These are phyloP conservation scores for Delphinapterus leucas DNA, from an alignment of 2,113 vertebrate species.

Conservation along the genomic window DNA sequence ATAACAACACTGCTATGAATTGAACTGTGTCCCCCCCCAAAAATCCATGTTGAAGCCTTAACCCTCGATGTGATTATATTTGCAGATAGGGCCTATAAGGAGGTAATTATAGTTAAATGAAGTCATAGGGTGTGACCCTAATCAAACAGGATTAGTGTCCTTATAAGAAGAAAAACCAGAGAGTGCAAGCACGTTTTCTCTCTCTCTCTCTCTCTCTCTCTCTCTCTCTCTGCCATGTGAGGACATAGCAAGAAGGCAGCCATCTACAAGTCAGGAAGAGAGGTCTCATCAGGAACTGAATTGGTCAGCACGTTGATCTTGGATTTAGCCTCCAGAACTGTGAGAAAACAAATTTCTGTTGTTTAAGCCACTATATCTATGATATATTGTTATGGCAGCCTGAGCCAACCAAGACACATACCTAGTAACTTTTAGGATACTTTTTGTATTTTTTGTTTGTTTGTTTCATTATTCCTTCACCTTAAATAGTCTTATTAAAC, in stretches of 20 bases:
- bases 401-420: neutral
- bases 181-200: neutral
- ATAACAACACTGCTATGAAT: neutral
- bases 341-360: neutral
- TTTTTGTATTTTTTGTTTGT: neutral
- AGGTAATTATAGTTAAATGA: neutral
- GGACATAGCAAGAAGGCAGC: neutral
- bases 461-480: constrained; percentile 25
- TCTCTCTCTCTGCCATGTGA: neutral
- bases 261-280: neutral
- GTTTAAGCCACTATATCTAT: neutral
- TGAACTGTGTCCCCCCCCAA: neutral
- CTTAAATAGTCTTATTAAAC: neutral
- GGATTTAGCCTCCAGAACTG: neutral
- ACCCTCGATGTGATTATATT: neutral
- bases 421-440: neutral
- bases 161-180: neutral
- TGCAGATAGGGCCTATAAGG: neutral
- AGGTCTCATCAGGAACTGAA: neutral
- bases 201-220: too few relatives aligned
- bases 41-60: neutral
- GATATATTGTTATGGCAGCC: neutral
- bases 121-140: neutral
- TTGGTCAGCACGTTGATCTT: neutral
- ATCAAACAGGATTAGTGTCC: neutral